Evolutionary conservation across 2,113 vertebrate genomes (phyloP).

Genomic region (Psilopsiagon aymara): DNA sequence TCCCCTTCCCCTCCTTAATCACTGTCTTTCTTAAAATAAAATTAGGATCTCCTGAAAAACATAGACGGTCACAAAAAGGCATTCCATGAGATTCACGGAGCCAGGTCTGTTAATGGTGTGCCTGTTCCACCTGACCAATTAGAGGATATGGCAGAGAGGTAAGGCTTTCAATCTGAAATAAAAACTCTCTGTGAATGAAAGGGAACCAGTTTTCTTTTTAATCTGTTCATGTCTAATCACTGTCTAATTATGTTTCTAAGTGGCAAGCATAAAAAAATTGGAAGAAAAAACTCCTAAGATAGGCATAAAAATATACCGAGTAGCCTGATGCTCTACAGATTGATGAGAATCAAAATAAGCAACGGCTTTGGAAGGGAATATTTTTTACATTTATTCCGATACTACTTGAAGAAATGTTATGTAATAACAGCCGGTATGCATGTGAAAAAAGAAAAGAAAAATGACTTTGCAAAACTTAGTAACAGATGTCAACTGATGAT

Average conservation of each 20-base stretch:
- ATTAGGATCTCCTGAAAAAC: slow-evolving; percentile 91
- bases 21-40: slow-evolving; percentile 39
- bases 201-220: neutral
- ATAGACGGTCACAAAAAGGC: slow-evolving; percentile 90
- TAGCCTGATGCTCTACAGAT: neutral
- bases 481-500: neutral
- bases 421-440: slow-evolving; percentile 66
- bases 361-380: neutral
- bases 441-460: slow-evolving; percentile 58
- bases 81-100: slow-evolving; percentile 94
- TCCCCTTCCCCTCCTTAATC: neutral
- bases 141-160: slow-evolving; percentile 97
- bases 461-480: slow-evolving; percentile 69
- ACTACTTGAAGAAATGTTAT: slow-evolving; percentile 72
- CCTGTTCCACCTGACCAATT: slow-evolving; percentile 94
- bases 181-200: neutral
- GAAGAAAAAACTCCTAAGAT: neutral
- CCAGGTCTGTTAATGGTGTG: slow-evolving; percentile 92
- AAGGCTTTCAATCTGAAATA: slow-evolving; percentile 45
- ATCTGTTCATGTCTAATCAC: neutral
- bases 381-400: slow-evolving; percentile 50
- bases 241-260: neutral
- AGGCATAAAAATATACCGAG: neutral
- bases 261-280: neutral
- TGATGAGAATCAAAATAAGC: neutral